Conservation (phyloP, 2,113 vertebrate species). For the Chloropsis hardwickii region DNA sequence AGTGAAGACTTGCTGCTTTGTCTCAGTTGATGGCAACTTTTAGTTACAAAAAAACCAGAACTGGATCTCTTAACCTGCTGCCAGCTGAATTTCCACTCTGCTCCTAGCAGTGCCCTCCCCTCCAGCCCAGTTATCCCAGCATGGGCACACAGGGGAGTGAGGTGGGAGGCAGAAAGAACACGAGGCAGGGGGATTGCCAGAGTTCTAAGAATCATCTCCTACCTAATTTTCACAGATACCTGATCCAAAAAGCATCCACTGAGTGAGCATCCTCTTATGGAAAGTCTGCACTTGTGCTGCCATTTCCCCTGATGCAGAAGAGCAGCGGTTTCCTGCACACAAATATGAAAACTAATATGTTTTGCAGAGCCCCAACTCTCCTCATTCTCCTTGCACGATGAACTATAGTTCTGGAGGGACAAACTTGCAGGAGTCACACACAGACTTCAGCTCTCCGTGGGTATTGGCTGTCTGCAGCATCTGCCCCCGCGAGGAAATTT, state of each 20-base stretch:
- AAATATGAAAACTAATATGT: background rate
- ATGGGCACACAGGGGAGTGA: rapidly evolving
- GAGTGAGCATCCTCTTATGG: background rate
- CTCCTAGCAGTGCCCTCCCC: background rate
- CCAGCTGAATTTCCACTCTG: background rate
- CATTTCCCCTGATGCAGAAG: background rate
- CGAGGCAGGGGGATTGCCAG: background rate
- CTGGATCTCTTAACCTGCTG: rapidly evolving
- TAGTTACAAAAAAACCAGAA: background rate
- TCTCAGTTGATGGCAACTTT: background rate
- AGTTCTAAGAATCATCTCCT: background rate
- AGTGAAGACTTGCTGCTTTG: background rate
- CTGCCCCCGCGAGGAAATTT: background rate
- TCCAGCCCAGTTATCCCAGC: background rate
- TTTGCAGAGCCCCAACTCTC: background rate
- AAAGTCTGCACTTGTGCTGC: background rate
- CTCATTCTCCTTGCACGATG: background rate
- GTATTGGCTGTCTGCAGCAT: background rate
- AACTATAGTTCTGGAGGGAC: background rate
- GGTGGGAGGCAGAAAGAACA: background rate
- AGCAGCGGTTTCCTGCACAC: background rate
- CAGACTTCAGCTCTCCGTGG: background rate
- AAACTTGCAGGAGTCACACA: background rate
- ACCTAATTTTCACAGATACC: background rate
- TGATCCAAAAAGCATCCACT: background rate